Base-by-base conservation (phyloP, 2,797 vertebrate species). In the Prionace glauca region DNA sequence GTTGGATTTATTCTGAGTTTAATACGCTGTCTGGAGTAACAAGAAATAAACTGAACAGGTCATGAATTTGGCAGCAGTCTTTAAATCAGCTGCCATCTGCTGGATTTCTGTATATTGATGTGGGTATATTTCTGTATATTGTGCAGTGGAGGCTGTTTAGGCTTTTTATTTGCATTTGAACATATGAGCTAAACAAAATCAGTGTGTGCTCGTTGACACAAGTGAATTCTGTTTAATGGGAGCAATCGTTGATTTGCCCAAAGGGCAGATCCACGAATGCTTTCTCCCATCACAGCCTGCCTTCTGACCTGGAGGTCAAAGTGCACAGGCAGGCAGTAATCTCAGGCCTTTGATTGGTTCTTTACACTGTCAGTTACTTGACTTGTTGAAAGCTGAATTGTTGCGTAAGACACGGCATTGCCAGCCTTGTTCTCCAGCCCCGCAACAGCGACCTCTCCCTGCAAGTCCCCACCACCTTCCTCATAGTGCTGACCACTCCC, bases 41-140 rank as follows among this genome's bases (percentile, higher is more conserved):
- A 74, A 74, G 41, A 77, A 95, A n/a, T 45, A 22, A 95, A 56
- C 26, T 56, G 45, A 8, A 50, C 12, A 60, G 72, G 93, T 65
- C 29, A 65, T 29, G 24, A 74, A 94, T 56, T 5, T 18, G 0
- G 24, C 71, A 56, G 29, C 50, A 2, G 26, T 56, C 41, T 95
- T 95, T 69, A 77, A 95, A 32, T 45, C 26, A 56, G 69, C 24
- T 77, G 93, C 93, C 93, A 95, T 95, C 93, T 95, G 56, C 93
- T 95, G 93, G 93, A n/a, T 45, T 26, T 95, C n/a, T 92, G n/a
- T 11, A 67, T 20, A 74, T 56, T 95, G 14, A n/a, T n/a, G n/a
- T n/a, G n/a, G n/a, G n/a, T n/a, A n/a, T n/a, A n/a, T 45, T 26
- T 95, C n/a, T 92, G n/a, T 11, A 67, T 20, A 74, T 56, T 95